Evolutionary conservation across 2,888 invertebrate genomes (phyloP).

Genomic region (Erebia ligea): DNA sequence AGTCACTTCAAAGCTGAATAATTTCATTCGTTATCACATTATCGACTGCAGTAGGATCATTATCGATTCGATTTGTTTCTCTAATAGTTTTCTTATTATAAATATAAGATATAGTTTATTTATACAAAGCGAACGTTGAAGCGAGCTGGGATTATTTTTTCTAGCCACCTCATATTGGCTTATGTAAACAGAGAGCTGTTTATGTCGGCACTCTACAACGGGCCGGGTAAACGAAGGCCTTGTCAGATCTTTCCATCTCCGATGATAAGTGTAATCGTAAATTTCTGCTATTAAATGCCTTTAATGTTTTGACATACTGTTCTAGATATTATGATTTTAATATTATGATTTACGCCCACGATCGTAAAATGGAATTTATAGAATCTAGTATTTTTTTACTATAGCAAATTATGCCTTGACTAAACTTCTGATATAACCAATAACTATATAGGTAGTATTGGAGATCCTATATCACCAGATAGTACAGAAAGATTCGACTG

Average conservation of each 20-base stretch:
- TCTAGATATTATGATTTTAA: neutral
- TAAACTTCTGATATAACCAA: too few relatives aligned
- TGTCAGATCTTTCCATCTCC: conserved; percentile 23
- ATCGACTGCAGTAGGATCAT: conserved; percentile 9
- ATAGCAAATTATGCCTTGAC: neutral
- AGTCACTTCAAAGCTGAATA: neutral
- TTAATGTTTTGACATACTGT: conserved; percentile 14
- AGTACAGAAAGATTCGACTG: too few relatives aligned
- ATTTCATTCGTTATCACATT: conserved; percentile 2
- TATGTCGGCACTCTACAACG: conserved; percentile 36
- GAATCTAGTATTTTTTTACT: neutral
- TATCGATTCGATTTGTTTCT: conserved; percentile 8
- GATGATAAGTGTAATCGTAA: conserved; percentile 31
- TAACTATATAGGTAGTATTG: too few relatives aligned
- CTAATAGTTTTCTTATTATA: conserved; percentile 22
- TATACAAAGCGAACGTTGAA: conserved; percentile 19
- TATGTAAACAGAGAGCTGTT: conserved; percentile 43
- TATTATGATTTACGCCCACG: neutral
- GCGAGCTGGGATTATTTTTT: conserved; percentile 45
- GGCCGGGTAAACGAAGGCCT: conserved; percentile 33
- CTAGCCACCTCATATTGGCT: conserved; percentile 45
- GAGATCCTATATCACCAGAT: too few relatives aligned
- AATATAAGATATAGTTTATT: conserved; percentile 5
- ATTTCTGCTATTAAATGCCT: conserved; percentile 25
- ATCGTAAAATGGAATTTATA: neutral